These are phyloP conservation scores for Drosophila leonis DNA, from an alignment of 2,888 invertebrate genomes.

Conservation along the genomic window DNA sequence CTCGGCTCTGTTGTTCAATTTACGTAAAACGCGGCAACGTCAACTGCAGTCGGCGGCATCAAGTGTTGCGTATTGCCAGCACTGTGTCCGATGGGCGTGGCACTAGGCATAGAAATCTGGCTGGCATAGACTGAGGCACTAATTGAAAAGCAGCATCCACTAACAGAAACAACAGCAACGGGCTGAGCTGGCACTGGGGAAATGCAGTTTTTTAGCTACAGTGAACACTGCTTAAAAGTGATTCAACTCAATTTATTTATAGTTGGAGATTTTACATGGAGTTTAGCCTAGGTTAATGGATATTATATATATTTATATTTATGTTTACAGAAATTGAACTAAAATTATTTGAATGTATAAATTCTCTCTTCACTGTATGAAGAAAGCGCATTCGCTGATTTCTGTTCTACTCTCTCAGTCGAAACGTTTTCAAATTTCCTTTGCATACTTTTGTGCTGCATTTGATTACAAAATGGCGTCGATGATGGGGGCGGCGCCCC, in stretches of 20 bases:
- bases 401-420: neutral
- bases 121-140: slow-evolving; percentile 58
- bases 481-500: slow-evolving; percentile 27
- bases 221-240: slow-evolving; percentile 23
- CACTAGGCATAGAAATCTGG: slow-evolving; percentile 67
- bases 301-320: neutral
- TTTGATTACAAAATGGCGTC: slow-evolving; percentile 77
- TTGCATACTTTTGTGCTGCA: slow-evolving; percentile 71
- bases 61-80: slow-evolving; percentile 56
- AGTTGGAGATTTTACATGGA: too few relatives aligned
- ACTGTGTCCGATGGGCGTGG: slow-evolving; percentile 48
- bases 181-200: slow-evolving; percentile 33
- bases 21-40: slow-evolving; percentile 76
- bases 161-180: slow-evolving; percentile 43
- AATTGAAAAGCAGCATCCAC: slow-evolving; percentile 78
- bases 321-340: neutral
- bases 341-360: neutral
- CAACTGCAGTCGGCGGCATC: slow-evolving; percentile 73
- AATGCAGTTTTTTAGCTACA: slow-evolving; percentile 55
- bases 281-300: neutral
- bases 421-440: slow-evolving; percentile 48
- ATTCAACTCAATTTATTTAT: neutral
- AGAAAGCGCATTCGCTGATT: slow-evolving; percentile 35
- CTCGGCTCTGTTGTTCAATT: slow-evolving; percentile 72
- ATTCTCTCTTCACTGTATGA: slow-evolving; percentile 37